Percentiles rank a stretch among this genome's conserved stretches.
phyloP scores from a whole-genome alignment of 2,888 invertebrate species.

The Ennomos erosarius region DNA sequence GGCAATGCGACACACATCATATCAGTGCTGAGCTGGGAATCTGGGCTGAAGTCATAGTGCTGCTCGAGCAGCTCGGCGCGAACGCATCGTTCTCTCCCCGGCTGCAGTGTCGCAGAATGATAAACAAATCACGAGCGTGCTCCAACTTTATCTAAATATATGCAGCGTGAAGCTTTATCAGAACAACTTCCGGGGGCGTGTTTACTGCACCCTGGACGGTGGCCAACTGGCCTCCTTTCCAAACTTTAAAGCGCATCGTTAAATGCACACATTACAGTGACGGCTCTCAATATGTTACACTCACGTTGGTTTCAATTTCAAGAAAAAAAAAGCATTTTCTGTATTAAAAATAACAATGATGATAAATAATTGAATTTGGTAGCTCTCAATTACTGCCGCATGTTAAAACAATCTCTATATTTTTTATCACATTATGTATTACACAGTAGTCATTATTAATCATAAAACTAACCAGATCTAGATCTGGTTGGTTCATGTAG shows the following conservation, averaged over 20 bases:
- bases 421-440: no score
- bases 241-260: constrained; percentile 53
- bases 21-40: constrained; percentile 2
- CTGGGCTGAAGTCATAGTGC: constrained; percentile 18
- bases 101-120: constrained; percentile 34
- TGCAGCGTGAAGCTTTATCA: constrained; percentile 51
- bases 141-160: constrained; percentile 51
- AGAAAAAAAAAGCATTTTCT: constrained; percentile 52
- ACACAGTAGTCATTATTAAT: no score
- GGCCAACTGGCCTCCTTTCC: constrained; percentile 72
- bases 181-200: constrained; percentile 67
- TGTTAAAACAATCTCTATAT: neutral
- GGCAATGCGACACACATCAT: constrained; percentile 6
- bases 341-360: constrained; percentile 20
- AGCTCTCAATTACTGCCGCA: neutral
- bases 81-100: constrained; percentile 17
- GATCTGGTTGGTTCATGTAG: no score
- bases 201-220: constrained; percentile 61
- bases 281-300: constrained; percentile 56
- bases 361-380: constrained; percentile 5
- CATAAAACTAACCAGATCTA: no score
- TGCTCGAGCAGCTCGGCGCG: neutral
- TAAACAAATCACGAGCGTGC: constrained; percentile 28
- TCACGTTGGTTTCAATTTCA: constrained; percentile 51
- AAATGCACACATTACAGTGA: constrained; percentile 67